Percentiles rank a stretch among this genome's conserved stretches.
Evolutionary conservation across 1,140 invertebrate genomes (phyloP).

Genomic region (Lucilia cuprina): DNA sequence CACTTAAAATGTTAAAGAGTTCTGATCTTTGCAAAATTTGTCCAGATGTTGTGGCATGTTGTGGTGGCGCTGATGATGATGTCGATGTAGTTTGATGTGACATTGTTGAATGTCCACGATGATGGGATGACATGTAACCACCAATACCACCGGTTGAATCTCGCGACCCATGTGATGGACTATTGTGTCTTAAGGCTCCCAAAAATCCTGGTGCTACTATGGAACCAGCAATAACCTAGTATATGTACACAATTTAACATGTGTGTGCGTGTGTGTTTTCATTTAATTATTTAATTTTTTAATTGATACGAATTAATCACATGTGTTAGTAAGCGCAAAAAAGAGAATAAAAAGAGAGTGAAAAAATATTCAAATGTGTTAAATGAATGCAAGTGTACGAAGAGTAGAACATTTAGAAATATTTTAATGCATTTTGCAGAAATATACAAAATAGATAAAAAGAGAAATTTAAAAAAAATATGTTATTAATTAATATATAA

Average conservation of each 20-base stretch:
- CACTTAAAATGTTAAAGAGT: conserved; percentile 47
- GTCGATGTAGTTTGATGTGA: conserved; percentile 40
- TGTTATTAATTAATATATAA: conserved; percentile 13
- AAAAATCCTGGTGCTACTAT: conserved; percentile 59
- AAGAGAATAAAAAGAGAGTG: background rate
- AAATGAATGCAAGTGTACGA: background rate
- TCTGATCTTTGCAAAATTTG: conserved; percentile 41
- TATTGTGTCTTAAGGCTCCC: conserved; percentile 55
- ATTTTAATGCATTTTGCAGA: background rate
- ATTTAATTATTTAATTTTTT: background rate
- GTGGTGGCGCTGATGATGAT: conserved; percentile 38
- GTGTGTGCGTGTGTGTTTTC: conserved; percentile 9
- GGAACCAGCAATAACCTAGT: conserved; percentile 59
- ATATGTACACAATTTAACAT: conserved; percentile 19
- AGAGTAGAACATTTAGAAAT: background rate
- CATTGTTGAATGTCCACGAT: background rate
- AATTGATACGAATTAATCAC: background rate
- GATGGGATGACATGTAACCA: conserved; percentile 41
- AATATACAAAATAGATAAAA: conserved; percentile 19
- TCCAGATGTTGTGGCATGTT: conserved; percentile 42
- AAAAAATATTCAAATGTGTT: background rate
- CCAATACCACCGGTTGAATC: conserved; percentile 46
- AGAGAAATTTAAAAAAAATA: conserved; percentile 22
- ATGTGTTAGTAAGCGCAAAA: background rate
- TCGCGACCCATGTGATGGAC: conserved; percentile 56